Evolutionary conservation across 2,797 vertebrate genomes (phyloP).

Genomic region (Sebastes matsubarae): DNA sequence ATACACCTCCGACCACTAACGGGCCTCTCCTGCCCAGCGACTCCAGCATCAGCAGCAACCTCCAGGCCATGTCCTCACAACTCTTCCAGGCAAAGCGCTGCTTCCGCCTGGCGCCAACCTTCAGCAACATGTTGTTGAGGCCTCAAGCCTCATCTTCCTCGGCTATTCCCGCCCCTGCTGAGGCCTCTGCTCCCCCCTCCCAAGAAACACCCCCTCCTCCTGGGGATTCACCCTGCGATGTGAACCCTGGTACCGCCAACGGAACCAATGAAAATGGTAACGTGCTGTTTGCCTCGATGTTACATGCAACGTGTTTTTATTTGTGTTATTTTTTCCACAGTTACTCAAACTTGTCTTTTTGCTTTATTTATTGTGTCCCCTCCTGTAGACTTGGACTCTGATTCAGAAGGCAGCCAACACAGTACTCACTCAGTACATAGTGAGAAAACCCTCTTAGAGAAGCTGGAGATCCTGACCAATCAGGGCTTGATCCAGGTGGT

Average conservation of each 20-base stretch:
- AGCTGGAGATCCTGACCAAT: slow-evolving; percentile 89
- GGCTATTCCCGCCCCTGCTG: slow-evolving; percentile 12
- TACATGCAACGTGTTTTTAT: neutral
- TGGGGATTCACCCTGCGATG: slow-evolving; percentile 55
- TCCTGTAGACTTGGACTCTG: slow-evolving; percentile 85
- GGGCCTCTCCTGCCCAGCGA: slow-evolving; percentile 83
- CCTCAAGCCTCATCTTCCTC: slow-evolving; percentile 68
- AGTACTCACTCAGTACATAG: slow-evolving; percentile 88
- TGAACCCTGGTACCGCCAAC: slow-evolving; percentile 72
- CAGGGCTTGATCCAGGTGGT: slow-evolving; percentile 93
- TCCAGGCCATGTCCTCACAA: slow-evolving; percentile 97
- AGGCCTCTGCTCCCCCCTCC: slow-evolving; percentile 57
- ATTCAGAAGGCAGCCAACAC: slow-evolving; percentile 90
- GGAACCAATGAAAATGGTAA: slow-evolving; percentile 83
- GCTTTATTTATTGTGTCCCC: neutral
- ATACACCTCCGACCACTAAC: slow-evolving; percentile 81
- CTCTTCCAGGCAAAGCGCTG: slow-evolving; percentile 97
- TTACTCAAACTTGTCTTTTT: neutral
- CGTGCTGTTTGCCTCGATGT: neutral
- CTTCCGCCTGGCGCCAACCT: slow-evolving; percentile 95
- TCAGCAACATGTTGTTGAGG: slow-evolving; percentile 92
- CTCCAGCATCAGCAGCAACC: slow-evolving; percentile 94
- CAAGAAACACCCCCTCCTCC: slow-evolving; percentile 72
- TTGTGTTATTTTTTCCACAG: neutral
- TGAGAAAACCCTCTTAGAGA: slow-evolving; percentile 91